Conservation (phyloP, 2,888 invertebrate species). For the Perizoma flavofasciatum region DNA sequence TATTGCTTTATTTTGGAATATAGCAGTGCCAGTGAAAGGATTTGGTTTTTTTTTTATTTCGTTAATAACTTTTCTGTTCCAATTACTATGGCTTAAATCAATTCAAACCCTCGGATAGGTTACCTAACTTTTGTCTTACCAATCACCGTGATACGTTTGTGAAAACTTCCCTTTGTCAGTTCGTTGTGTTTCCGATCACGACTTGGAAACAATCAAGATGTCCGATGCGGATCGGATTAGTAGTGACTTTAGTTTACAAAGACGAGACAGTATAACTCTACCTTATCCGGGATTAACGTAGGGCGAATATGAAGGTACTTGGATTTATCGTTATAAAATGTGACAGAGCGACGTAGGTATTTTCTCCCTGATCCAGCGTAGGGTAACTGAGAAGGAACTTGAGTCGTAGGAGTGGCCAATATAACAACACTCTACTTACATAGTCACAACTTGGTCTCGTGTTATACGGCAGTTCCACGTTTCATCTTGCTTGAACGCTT, state of each 20-base stretch:
- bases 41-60: too few relatives aligned
- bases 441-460: too few relatives aligned
- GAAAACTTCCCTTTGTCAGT: slow-evolving; percentile 41
- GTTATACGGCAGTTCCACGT: too few relatives aligned
- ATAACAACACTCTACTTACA: too few relatives aligned
- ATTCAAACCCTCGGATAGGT: slow-evolving; percentile 25
- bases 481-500: too few relatives aligned
- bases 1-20: too few relatives aligned
- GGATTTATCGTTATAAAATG: too few relatives aligned
- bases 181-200: slow-evolving; percentile 66
- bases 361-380: too few relatives aligned
- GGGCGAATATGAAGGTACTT: background rate
- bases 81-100: slow-evolving; percentile 12
- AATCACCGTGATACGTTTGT: slow-evolving; percentile 48
- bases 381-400: too few relatives aligned
- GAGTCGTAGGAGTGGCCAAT: too few relatives aligned
- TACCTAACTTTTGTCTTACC: slow-evolving; percentile 43
- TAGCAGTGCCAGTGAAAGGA: too few relatives aligned
- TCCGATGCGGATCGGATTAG: slow-evolving; percentile 42
- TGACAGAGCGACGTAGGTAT: too few relatives aligned
- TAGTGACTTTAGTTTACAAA: slow-evolving; percentile 31
- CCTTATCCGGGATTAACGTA: slow-evolving; percentile 13
- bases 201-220: slow-evolving; percentile 71
- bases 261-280: slow-evolving; percentile 4
- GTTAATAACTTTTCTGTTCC: background rate